A percentile compares a stretch with the other conserved stretches of the same genome.
phyloP scores from a whole-genome alignment of 2,113 vertebrate species.

The Mastomys coucha region DNA sequence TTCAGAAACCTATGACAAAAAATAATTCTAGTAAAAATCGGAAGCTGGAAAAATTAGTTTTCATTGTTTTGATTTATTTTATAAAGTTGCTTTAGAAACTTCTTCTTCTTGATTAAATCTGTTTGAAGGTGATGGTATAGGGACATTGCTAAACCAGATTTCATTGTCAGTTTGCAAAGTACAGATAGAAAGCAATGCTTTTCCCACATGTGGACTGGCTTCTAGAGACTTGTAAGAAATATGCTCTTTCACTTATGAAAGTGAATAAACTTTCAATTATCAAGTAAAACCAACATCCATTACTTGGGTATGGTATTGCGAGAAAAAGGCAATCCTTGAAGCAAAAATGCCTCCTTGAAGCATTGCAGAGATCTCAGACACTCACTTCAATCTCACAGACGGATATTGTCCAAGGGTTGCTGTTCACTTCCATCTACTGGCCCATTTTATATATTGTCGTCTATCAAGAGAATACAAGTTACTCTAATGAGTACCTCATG shows the following conservation, averaged over 20 bases:
- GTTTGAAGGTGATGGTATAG: not conserved
- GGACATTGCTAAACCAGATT: not conserved
- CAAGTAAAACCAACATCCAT: not conserved
- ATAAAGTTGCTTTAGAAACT: not conserved
- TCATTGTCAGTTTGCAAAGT: not conserved
- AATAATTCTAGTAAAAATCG: constrained; percentile 30
- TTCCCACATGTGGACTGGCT: not conserved
- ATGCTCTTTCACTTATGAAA: not conserved
- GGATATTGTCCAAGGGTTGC: not conserved
- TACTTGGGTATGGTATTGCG: not conserved
- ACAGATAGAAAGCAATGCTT: not conserved
- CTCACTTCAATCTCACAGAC: not conserved
- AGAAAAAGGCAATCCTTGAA: not conserved
- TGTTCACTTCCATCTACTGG: not conserved
- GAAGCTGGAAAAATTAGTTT: constrained; percentile 69
- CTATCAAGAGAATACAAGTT: not conserved
- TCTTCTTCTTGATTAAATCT: not conserved
- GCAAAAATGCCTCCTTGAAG: not conserved
- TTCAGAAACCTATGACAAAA: constrained; percentile 72
- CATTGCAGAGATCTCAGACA: not conserved
- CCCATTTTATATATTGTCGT: not conserved
- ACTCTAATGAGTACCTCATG: not conserved
- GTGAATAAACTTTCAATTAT: not conserved
- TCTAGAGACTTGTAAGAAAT: not conserved
- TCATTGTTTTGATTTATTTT: constrained; percentile 35